phyloP scores from a whole-genome alignment of 2,797 vertebrate species.

The Valencia hispanica region DNA sequence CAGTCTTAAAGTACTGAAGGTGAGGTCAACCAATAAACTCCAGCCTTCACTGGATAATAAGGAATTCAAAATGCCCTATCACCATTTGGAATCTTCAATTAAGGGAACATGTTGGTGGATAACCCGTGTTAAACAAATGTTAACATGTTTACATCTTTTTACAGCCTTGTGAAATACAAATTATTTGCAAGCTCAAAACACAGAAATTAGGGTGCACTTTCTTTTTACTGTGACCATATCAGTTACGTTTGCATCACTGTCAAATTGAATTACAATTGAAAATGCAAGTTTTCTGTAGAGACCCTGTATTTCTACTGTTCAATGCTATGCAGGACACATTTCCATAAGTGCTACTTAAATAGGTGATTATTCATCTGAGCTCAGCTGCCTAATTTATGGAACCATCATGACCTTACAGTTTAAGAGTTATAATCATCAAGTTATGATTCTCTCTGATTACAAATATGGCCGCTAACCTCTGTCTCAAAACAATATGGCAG shows the following conservation, averaged over 20 bases:
- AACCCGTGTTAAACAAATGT: background rate
- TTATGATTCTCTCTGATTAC: background rate
- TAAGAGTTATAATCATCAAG: background rate
- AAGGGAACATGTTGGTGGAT: background rate
- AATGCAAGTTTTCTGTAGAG: background rate
- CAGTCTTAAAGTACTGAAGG: background rate
- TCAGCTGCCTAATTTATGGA: background rate
- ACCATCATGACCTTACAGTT: background rate
- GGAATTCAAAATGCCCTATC: background rate
- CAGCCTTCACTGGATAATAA: background rate
- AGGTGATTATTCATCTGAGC: background rate
- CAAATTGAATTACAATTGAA: background rate
- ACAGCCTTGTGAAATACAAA: background rate
- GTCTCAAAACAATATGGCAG: background rate
- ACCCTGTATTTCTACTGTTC: background rate
- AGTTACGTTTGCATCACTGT: background rate
- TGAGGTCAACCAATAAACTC: background rate
- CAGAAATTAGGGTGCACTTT: background rate
- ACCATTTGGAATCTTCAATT: background rate
- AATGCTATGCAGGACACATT: background rate
- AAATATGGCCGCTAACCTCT: background rate
- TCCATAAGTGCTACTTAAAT: background rate
- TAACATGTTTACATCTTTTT: background rate
- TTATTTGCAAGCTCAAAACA: background rate
- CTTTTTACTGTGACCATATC: background rate